Conservation (phyloP, 2,888 invertebrate genomes). For the Barypeithes pellucidus region DNA sequence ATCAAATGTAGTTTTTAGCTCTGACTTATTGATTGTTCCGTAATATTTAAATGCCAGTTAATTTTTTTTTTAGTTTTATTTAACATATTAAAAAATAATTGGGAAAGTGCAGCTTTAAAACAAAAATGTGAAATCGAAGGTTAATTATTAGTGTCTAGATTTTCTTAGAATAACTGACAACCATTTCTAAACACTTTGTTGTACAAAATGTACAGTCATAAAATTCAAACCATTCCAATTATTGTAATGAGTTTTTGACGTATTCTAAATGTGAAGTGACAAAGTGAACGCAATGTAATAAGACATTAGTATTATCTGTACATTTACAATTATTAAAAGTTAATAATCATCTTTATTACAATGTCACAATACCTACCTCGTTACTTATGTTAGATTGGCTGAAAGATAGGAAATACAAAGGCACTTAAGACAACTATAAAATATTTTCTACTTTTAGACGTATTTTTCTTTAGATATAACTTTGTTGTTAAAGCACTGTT, state of each 20-base stretch:
- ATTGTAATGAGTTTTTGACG: slow-evolving; percentile 2
- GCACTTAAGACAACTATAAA: slow-evolving; percentile 25
- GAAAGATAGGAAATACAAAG: slow-evolving; percentile 19
- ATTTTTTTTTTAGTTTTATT: too few relatives aligned
- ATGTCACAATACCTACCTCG: slow-evolving; percentile 24
- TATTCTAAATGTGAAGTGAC: slow-evolving; percentile 19
- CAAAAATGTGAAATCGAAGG: too few relatives aligned
- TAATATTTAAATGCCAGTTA: too few relatives aligned
- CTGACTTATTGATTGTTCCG: too few relatives aligned
- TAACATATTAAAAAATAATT: not conserved
- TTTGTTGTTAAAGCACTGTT: slow-evolving; percentile 30
- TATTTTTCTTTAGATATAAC: slow-evolving; percentile 24
- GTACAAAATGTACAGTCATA: not conserved
- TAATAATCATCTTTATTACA: slow-evolving; percentile 31
- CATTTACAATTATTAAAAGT: slow-evolving; percentile 28
- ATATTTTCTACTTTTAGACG: slow-evolving; percentile 17
- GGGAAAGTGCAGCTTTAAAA: not conserved
- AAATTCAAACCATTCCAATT: not conserved
- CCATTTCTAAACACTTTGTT: not conserved
- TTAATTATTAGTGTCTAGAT: too few relatives aligned
- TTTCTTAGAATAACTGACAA: not conserved
- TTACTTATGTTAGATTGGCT: slow-evolving; percentile 11
- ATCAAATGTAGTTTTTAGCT: too few relatives aligned
- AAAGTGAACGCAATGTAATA: slow-evolving; percentile 17
- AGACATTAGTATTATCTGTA: slow-evolving; percentile 5